Evolutionary conservation across 2,113 vertebrate genomes (phyloP).

Genomic region (Procapra przewalskii): DNA sequence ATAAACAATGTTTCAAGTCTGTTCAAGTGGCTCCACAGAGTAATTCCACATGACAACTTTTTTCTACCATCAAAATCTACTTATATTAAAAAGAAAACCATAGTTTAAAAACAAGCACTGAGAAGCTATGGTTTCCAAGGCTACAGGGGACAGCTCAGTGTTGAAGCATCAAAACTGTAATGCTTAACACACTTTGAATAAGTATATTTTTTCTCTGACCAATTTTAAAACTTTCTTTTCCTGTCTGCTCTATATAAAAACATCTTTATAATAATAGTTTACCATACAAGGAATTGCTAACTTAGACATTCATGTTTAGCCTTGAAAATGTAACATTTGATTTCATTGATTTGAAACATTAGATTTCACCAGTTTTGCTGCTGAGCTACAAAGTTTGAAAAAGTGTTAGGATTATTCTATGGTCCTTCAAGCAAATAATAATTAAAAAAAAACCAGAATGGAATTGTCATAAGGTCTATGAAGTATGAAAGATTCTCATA

Average conservation of each 20-base stretch:
- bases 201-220: background rate
- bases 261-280: conserved; percentile 24
- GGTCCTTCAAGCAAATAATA: conserved; percentile 20
- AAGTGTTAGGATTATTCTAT: background rate
- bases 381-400: conserved; percentile 18
- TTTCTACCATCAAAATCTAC: conserved; percentile 60
- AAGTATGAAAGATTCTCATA: background rate
- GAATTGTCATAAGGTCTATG: background rate
- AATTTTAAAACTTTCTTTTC: conserved; percentile 45
- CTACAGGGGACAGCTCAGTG: conserved; percentile 4
- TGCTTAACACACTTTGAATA: conserved; percentile 1
- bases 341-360: too few species aligned
- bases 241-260: conserved; percentile 39
- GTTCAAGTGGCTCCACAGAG: conserved; percentile 30
- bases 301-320: conserved; percentile 23
- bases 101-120: conserved; percentile 58
- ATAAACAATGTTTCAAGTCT: conserved; percentile 57
- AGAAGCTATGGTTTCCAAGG: conserved; percentile 47
- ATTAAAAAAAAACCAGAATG: background rate
- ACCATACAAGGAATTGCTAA: conserved; percentile 5
- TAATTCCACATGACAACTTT: conserved; percentile 68
- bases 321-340: conserved; percentile 23
- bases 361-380: background rate
- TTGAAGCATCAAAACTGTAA: conserved; percentile 43
- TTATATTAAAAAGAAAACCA: conserved; percentile 46